Conservation (phyloP, 37 sponge, comb jelly and placozoan species). For the Halichondria panicea region DNA sequence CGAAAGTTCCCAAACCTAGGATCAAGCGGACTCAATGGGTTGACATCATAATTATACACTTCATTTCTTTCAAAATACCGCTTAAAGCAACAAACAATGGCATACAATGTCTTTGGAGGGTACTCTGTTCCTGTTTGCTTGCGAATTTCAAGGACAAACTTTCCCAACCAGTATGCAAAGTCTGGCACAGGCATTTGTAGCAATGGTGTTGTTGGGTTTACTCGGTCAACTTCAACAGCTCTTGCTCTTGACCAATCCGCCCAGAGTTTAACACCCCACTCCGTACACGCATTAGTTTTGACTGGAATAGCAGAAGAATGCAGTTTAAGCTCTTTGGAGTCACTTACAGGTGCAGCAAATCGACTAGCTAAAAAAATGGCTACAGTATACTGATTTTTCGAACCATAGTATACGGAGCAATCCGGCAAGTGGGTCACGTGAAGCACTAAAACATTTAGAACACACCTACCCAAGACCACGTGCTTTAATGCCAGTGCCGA, state of each 20-base stretch:
- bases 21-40: constrained; percentile 15
- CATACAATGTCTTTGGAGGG: constrained; percentile 46
- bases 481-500: too few species aligned
- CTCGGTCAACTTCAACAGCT: background rate
- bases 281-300: background rate
- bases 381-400: too few species aligned
- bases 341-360: constrained; percentile 6
- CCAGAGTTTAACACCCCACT: constrained; percentile 35
- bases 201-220: background rate
- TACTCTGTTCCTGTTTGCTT: constrained; percentile 26
- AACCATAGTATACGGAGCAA: too few species aligned
- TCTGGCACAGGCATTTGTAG: background rate
- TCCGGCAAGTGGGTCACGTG: too few species aligned
- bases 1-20: constrained; percentile 31
- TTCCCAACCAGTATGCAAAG: constrained; percentile 23
- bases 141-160: constrained; percentile 33
- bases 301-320: background rate
- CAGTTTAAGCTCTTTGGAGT: background rate
- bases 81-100: constrained; percentile 35
- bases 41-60: background rate
- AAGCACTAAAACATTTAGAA: too few species aligned
- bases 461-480: too few species aligned
- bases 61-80: constrained; percentile 19
- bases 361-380: too few species aligned
- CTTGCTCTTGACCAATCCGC: constrained; percentile 19